Evolutionary conservation across 2,888 invertebrate species (phyloP), one percentile per base, ranked within the genome.

Genomic region (Amphipoea lucens): DNA sequence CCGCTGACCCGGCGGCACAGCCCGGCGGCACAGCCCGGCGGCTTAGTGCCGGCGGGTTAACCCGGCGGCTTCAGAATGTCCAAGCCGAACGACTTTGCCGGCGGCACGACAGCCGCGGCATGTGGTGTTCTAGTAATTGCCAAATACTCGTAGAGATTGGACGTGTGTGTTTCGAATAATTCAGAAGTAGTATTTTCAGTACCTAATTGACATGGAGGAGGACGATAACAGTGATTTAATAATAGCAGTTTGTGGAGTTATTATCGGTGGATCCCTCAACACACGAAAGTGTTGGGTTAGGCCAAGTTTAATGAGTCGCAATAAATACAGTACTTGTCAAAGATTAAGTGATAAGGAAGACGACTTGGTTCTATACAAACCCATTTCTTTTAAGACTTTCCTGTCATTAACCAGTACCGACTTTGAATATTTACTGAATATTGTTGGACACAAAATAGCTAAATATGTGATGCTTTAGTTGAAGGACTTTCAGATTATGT

Each of bases 291-390:
- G 77, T 76, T 75, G 62, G 68, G 68, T 75, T 69, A 77, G 77
- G 48, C 77, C 77, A 67, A 71, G 75, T 71, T 79, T 79, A 82
- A 68, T 77, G 76, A 82, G 82, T 82, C 82, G 82, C 77, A 82
- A 40, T 66, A 23, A 23, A 40, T 66, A 40, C 40, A 66, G 40
- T 66, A 66, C 65, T 66, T 40, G 40, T 40, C 36, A 65, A 65
- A 36, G 11, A 65, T 65, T 65, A 36, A 45, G 29, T 48, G 29
- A 68, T 29, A 29, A 12, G 29, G 29, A 62, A 66, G 66, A 66
- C 40, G 66, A 66, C 40, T 23, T 66, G 40, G 23, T 66, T 66
- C 11, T 42, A 66, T 11, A 66, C 5, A 66, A 23, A 66, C 40
- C 40, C 66, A 66, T 66, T 66, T 66, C 40, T 66, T 42, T 20